Conservation (phyloP, 35 echinoderm and acorn worm genomes). For the Strongylocentrotus purpuratus region DNA sequence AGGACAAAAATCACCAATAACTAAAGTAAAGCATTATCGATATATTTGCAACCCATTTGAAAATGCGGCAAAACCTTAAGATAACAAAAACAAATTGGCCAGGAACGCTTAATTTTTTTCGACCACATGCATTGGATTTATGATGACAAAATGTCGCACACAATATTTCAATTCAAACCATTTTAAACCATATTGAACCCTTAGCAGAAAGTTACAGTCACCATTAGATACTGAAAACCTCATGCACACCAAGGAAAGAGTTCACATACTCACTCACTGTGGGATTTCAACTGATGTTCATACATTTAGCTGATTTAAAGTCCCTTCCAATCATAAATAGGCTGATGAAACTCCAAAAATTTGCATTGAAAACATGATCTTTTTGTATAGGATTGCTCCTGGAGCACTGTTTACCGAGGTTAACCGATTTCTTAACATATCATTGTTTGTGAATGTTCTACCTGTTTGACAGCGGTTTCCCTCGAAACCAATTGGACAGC, state of each 20-base stretch:
- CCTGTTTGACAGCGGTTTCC: conserved; percentile 32
- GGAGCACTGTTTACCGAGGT: too few species aligned
- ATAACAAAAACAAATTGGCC: too few species aligned
- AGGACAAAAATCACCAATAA: neutral
- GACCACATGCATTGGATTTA: neutral
- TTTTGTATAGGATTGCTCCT: too few species aligned
- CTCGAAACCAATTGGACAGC: conserved; percentile 32
- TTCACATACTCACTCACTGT: neutral
- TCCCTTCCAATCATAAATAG: too few species aligned
- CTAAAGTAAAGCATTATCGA: neutral
- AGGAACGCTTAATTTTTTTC: too few species aligned
- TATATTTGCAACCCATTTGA: neutral
- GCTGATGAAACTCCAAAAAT: too few species aligned
- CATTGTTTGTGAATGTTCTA: neutral
- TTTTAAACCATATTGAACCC: neutral
- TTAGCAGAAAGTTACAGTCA: neutral
- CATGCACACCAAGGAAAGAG: neutral
- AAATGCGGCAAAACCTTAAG: too few species aligned
- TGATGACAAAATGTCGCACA: neutral
- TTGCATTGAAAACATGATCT: too few species aligned
- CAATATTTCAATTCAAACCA: neutral
- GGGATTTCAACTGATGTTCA: neutral
- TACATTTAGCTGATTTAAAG: too few species aligned
- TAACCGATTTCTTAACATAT: too few species aligned
- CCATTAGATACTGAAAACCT: neutral